Percentiles rank a stretch among this genome's conserved stretches.
Evolutionary conservation across 2,797 vertebrate species (phyloP).

Genomic region (Parambassis ranga): DNA sequence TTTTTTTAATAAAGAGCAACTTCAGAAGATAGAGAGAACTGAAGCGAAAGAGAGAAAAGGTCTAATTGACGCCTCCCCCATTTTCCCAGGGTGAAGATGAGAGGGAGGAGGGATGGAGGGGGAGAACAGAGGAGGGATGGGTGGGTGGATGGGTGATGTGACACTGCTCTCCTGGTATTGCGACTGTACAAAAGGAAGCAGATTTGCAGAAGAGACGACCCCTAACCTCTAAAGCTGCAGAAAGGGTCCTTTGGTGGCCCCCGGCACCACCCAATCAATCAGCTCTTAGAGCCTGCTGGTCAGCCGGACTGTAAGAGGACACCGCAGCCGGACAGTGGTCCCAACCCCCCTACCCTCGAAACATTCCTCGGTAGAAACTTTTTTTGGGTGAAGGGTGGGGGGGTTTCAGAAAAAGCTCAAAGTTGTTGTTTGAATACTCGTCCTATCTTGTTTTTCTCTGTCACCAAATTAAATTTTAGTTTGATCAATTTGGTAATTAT

Average conservation of each 20-base stretch:
- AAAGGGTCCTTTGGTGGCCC: conserved; percentile 93
- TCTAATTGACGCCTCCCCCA: conserved; percentile 88
- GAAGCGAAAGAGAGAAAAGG: conserved; percentile 72
- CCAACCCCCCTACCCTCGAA: conserved; percentile 48
- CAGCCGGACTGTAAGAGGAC: conserved; percentile 94
- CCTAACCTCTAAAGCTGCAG: conserved; percentile 87
- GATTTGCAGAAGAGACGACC: conserved; percentile 94
- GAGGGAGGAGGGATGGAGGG: conserved; percentile 74
- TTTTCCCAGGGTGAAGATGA: conserved; percentile 91
- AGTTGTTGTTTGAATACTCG: neutral
- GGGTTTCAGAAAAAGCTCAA: conserved; percentile 8
- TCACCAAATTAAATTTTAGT: neutral
- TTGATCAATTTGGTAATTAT: neutral
- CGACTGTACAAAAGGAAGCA: conserved; percentile 98
- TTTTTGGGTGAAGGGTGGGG: neutral
- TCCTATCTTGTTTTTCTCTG: neutral
- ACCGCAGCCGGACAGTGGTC: conserved; percentile 75
- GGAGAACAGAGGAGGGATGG: neutral
- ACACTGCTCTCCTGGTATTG: conserved; percentile 80
- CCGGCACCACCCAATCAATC: conserved; percentile 97
- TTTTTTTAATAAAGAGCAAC: conserved; percentile 54
- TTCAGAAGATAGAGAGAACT: conserved; percentile 67
- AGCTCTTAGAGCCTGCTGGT: conserved; percentile 87
- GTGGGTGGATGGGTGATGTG: conserved; percentile 82
- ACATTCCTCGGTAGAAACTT: conserved; percentile 56